phyloP scores from a whole-genome alignment of 2,888 invertebrate genomes.

The Margaritifera margaritifera region DNA sequence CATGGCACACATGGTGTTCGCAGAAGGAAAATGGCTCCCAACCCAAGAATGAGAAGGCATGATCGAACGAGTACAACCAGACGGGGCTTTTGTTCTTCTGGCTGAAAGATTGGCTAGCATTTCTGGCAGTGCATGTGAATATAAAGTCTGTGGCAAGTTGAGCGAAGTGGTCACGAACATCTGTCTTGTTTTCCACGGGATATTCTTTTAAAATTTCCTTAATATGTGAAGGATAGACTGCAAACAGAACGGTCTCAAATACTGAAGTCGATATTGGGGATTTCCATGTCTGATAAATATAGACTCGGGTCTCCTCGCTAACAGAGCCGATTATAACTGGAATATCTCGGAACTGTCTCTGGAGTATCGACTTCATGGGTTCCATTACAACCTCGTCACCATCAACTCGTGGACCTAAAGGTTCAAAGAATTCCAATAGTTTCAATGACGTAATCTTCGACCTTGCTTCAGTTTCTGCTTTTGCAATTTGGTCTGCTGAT shows the following conservation, averaged over 20 bases:
- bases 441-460: constrained; percentile 51
- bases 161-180: constrained; percentile 37
- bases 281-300: constrained; percentile 53
- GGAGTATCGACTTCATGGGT: constrained; percentile 39
- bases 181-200: constrained; percentile 31
- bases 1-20: constrained; percentile 60
- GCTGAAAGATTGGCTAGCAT: constrained; percentile 11
- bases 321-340: constrained; percentile 57
- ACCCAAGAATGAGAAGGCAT: constrained; percentile 51
- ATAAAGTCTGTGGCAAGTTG: constrained; percentile 52
- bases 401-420: constrained; percentile 60
- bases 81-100: constrained; percentile 10
- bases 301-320: constrained; percentile 57
- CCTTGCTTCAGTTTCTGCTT: constrained; percentile 44
- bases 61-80: constrained; percentile 55
- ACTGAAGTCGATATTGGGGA: background rate
- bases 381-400: constrained; percentile 49
- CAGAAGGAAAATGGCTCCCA: constrained; percentile 58
- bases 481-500: constrained; percentile 50
- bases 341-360: constrained; percentile 35
- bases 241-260: constrained; percentile 6
- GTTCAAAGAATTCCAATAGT: constrained; percentile 60
- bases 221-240: constrained; percentile 22
- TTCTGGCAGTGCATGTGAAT: constrained; percentile 53
- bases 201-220: constrained; percentile 42